Evolutionary conservation across 2,797 vertebrate species (phyloP), one percentile per base, ranked within the genome.

Genomic region (Petrocephalus sullivani): DNA sequence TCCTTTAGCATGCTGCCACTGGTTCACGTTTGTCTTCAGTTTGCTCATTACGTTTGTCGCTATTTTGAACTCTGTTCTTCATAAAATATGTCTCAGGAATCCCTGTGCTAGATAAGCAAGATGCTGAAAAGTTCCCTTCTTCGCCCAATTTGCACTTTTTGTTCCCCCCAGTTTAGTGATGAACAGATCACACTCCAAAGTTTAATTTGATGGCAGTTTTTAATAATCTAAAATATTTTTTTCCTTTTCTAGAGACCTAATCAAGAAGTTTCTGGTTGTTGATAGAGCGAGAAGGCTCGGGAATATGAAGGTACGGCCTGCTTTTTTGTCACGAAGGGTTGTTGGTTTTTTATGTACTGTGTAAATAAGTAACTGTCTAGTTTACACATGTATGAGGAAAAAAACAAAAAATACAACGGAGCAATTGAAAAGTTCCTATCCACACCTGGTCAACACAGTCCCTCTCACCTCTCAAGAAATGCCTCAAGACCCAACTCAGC

Each of bases 211-310:
- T n/a, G 41, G 41, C 41, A 81, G 19, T 37, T 49, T 81, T 81
- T 81, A 81, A 49, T 81, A 2, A 46, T 88, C 19, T 88, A 56
- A 88, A 75, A 16, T 49, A 3, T 87, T 46, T 23, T n/a, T 14
- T 53, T 89, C 56, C 41, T 61, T 58, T n/a, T 93, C 49, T 91
- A 99, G 98, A 92, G 98, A 99, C 92, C 96, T 99, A 93, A 98
- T 99, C 93, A 98, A 97, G 96, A 99, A 98, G 71, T 96, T 99
- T 54, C 96, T 99, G 49, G 98, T 98, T 87, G 97, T 97, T 83
- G 98, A 99, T 92, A 95, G 97, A 91, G 98, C 97, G 60, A 95
- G 97, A 88, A 93, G 98, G 67, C 94, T 99, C 0, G 98, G 98
- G 57, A 99, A 98, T 93, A 98, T 99, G 98, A 99, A 99, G 97